A percentile compares a stretch with the other conserved stretches of the same genome.
phyloP scores from a whole-genome alignment of 2,797 vertebrate genomes.

The Lagorchestes hirsutus region DNA sequence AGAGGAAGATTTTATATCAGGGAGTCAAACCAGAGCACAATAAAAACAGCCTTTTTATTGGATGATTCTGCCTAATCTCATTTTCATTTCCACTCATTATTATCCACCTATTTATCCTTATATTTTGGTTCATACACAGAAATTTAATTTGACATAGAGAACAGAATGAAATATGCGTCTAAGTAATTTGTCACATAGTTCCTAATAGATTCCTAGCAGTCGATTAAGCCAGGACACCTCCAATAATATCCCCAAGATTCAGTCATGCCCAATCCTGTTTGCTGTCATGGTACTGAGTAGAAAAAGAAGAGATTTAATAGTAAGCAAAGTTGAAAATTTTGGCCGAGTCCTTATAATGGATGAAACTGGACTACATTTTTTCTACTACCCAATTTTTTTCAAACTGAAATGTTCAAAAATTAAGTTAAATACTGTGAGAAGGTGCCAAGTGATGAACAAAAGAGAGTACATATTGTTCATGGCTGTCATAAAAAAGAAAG shows the following conservation, averaged over 20 bases:
- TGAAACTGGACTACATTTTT: conserved; percentile 24
- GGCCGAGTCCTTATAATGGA: conserved; percentile 42
- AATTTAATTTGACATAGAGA: not conserved
- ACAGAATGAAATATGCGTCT: not conserved
- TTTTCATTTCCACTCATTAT: not conserved
- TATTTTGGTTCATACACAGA: not conserved
- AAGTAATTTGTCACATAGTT: not conserved
- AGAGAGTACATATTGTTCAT: conserved; percentile 10
- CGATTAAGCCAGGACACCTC: not conserved
- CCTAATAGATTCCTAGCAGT: too few species aligned
- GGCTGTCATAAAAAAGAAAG: not conserved
- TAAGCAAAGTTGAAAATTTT: conserved; percentile 47
- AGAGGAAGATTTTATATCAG: not conserved
- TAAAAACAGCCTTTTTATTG: not conserved
- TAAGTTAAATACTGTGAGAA: conserved; percentile 43
- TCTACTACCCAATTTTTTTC: conserved; percentile 26
- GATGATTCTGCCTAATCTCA: not conserved
- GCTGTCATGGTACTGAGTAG: not conserved
- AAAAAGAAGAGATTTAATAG: not conserved
- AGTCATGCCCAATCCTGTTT: not conserved
- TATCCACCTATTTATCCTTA: not conserved
- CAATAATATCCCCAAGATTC: not conserved
- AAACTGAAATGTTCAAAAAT: not conserved
- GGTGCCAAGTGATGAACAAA: conserved; percentile 16
- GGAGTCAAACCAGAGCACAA: not conserved